Conservation (phyloP, 2,113 vertebrate species). For the Ceratotherium simum region DNA sequence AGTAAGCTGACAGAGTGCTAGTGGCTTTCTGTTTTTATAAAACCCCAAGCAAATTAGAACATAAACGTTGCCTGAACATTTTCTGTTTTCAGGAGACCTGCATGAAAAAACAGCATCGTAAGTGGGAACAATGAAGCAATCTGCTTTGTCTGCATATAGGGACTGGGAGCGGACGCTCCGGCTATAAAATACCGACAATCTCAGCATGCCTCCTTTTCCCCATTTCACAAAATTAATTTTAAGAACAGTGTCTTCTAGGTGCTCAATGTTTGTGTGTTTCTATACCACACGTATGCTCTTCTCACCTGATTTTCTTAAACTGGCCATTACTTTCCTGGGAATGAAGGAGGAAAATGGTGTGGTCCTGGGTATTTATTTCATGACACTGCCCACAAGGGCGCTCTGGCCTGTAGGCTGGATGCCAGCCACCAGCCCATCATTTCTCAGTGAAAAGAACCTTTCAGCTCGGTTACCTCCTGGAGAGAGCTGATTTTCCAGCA, state of each 20-base stretch:
- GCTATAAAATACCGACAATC: slow-evolving; percentile 51
- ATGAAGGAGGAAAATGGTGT: slow-evolving; percentile 59
- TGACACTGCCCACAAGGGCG: slow-evolving; percentile 80
- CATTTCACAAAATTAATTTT: slow-evolving; percentile 52
- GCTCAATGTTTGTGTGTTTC: neutral
- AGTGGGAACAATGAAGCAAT: slow-evolving; percentile 69
- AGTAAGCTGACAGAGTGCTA: neutral
- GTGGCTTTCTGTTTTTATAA: slow-evolving; percentile 15
- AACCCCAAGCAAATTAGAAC: neutral
- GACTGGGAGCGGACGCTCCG: slow-evolving; percentile 25
- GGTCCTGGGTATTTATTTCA: slow-evolving; percentile 78
- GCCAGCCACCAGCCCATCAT: slow-evolving; percentile 86
- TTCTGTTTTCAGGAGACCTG: slow-evolving; percentile 67
- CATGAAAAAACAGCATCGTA: slow-evolving; percentile 39
- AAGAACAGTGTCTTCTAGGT: neutral
- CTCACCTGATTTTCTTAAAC: slow-evolving; percentile 51
- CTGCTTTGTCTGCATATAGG: slow-evolving; percentile 74
- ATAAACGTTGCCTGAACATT: slow-evolving; percentile 55
- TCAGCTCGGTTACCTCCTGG: slow-evolving; percentile 89
- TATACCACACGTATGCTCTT: neutral
- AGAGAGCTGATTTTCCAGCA: slow-evolving; percentile 92
- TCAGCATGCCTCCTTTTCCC: neutral
- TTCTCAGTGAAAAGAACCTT: slow-evolving; percentile 89
- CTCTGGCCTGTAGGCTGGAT: slow-evolving; percentile 67
- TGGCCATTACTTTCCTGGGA: slow-evolving; percentile 60